Evolutionary conservation across 2,888 invertebrate genomes (phyloP).

Genomic region (Brachypalpus laphriformis): DNA sequence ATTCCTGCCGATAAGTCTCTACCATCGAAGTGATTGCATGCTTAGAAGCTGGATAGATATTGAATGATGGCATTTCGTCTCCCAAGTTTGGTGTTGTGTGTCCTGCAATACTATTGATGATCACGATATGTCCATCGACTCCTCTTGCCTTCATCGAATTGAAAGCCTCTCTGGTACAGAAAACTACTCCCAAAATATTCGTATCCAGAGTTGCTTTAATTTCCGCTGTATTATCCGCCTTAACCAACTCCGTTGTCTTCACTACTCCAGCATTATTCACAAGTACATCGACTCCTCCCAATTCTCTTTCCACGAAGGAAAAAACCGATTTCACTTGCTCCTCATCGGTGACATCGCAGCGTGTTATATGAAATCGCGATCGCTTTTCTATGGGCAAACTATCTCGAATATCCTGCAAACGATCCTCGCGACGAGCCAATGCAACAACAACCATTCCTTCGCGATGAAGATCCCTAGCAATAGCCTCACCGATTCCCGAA

Average conservation of each 20-base stretch:
- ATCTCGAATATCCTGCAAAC: slow-evolving; percentile 45
- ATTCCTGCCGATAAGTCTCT: slow-evolving; percentile 81
- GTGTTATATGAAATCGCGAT: slow-evolving; percentile 79
- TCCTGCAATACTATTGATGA: slow-evolving; percentile 82
- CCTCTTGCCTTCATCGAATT: slow-evolving; percentile 82
- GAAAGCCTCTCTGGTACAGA: slow-evolving; percentile 83
- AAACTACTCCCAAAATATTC: slow-evolving; percentile 83
- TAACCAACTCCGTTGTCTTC: slow-evolving; percentile 28
- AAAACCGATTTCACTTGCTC: slow-evolving; percentile 84
- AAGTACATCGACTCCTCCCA: slow-evolving; percentile 85
- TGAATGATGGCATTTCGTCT: slow-evolving; percentile 72
- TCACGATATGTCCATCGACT: slow-evolving; percentile 83
- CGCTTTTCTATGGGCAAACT: slow-evolving; percentile 52
- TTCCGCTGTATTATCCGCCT: slow-evolving; percentile 75
- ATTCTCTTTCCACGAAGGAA: slow-evolving; percentile 82
- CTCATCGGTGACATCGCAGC: slow-evolving; percentile 84
- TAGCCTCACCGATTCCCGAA: slow-evolving; percentile 68
- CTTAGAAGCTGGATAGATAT: slow-evolving; percentile 81
- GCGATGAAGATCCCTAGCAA: slow-evolving; percentile 54
- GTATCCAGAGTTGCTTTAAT: slow-evolving; percentile 81
- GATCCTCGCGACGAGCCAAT: slow-evolving; percentile 54
- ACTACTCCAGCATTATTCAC: slow-evolving; percentile 84
- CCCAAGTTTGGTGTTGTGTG: slow-evolving; percentile 77
- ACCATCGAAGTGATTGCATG: slow-evolving; percentile 81
- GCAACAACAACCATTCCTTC: slow-evolving; percentile 62